phyloP scores from a whole-genome alignment of 2,888 invertebrate species.

The Branchellion lobata region DNA sequence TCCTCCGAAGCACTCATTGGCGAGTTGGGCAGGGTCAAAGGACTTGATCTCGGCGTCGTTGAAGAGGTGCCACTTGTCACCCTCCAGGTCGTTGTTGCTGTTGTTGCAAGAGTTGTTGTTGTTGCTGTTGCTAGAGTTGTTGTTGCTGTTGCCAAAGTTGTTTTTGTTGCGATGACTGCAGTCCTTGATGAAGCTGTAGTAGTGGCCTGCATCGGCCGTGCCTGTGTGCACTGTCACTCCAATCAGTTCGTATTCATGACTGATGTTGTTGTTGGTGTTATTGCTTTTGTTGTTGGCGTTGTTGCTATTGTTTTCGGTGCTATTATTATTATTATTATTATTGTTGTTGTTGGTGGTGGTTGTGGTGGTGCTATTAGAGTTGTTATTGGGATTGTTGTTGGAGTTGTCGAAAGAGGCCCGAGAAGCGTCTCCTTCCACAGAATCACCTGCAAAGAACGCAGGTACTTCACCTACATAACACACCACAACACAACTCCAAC shows the following conservation, averaged over 20 bases:
- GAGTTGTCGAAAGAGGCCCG: too few species aligned
- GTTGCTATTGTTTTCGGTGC: constrained; percentile 19
- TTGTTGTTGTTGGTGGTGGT: background rate
- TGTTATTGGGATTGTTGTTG: too few species aligned
- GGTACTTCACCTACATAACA: too few species aligned
- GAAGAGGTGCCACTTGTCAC: constrained; percentile 77
- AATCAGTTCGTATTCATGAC: constrained; percentile 73
- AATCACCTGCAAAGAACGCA: too few species aligned
- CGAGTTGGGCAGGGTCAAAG: constrained; percentile 90
- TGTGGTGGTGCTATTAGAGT: too few species aligned
- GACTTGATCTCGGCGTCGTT: constrained; percentile 70
- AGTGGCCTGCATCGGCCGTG: constrained; percentile 95
- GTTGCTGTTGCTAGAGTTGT: constrained; percentile 47
- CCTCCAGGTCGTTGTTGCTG: constrained; percentile 64
- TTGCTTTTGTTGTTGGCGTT: constrained; percentile 35
- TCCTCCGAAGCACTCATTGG: constrained; percentile 92
- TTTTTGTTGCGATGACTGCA: constrained; percentile 66
- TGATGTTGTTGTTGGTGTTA: constrained; percentile 46
- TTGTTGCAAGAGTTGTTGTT: constrained; percentile 67
- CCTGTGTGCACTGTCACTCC: constrained; percentile 96
- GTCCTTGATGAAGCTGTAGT: constrained; percentile 89
- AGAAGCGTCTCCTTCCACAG: too few species aligned
- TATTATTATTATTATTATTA: background rate
- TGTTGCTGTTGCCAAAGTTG: constrained; percentile 63
- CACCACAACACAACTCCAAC: too few species aligned